phyloP scores from a whole-genome alignment of 2,113 vertebrate species.

The Prunella himalayana region DNA sequence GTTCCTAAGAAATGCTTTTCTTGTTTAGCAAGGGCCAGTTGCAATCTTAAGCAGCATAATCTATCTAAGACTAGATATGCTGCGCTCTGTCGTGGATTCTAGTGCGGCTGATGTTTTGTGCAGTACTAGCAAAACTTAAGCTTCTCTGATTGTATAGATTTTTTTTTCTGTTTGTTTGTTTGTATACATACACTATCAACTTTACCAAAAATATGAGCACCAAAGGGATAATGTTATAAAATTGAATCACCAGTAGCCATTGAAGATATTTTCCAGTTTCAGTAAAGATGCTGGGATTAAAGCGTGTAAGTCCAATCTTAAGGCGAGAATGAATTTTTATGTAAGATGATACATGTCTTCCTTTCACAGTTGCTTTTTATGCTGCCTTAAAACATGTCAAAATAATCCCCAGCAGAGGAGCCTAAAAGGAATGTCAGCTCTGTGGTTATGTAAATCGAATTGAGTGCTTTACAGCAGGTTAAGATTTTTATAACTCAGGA shows the following conservation, averaged over 20 bases:
- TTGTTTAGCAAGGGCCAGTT: not conserved
- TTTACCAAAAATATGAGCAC: slow-evolving; percentile 59
- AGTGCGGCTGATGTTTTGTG: slow-evolving; percentile 1
- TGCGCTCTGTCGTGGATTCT: not conserved
- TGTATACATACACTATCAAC: not conserved
- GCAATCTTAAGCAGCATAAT: not conserved
- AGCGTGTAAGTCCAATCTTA: slow-evolving; percentile 65
- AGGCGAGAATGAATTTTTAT: slow-evolving; percentile 73
- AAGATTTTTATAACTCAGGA: slow-evolving; percentile 87
- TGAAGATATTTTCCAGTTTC: slow-evolving; percentile 61
- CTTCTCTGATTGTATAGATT: slow-evolving; percentile 28
- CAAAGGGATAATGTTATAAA: slow-evolving; percentile 58
- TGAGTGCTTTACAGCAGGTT: slow-evolving; percentile 84
- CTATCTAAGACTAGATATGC: not conserved
- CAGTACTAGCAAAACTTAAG: not conserved
- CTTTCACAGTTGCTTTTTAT: slow-evolving; percentile 80
- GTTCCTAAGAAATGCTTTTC: slow-evolving; percentile 67
- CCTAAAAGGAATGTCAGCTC: slow-evolving; percentile 80
- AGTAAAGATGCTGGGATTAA: slow-evolving; percentile 66
- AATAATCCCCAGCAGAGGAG: slow-evolving; percentile 80
- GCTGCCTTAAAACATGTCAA: slow-evolving; percentile 83
- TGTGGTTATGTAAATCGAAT: slow-evolving; percentile 85
- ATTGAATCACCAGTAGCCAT: slow-evolving; percentile 51
- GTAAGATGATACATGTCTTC: slow-evolving; percentile 77
- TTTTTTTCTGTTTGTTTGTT: not conserved